Evolutionary conservation across 2,888 invertebrate species (phyloP).

Genomic region (Noctua comes): DNA sequence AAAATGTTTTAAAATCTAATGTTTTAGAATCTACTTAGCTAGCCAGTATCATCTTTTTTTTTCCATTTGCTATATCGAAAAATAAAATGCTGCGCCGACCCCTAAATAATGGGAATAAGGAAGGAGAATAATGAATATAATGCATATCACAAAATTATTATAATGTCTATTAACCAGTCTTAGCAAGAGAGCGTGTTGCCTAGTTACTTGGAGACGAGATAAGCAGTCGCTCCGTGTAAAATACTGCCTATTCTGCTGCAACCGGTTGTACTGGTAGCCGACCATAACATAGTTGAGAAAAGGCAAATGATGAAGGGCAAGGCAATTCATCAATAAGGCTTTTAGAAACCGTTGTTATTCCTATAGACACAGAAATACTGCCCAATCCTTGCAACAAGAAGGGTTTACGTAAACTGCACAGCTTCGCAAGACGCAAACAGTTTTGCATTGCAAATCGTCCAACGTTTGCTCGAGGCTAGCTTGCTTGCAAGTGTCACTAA

Average conservation of each 20-base stretch:
- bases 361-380: not conserved
- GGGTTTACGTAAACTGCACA: constrained; percentile 35
- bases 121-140: not conserved
- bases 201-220: no score
- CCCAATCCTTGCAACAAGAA: constrained; percentile 19
- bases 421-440: constrained; percentile 45
- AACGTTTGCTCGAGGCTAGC: constrained; percentile 24
- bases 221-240: not conserved
- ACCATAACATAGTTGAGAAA: not conserved
- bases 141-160: not conserved
- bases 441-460: constrained; percentile 64
- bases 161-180: no score
- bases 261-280: not conserved
- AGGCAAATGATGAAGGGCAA: not conserved
- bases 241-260: not conserved
- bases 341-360: not conserved
- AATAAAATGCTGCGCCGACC: not conserved
- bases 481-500: constrained; percentile 50
- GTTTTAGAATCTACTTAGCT: not conserved
- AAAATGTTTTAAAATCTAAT: not conserved
- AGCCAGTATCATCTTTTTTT: no score
- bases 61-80: no score
- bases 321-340: not conserved
- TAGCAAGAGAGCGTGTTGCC: no score
- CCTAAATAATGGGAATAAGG: not conserved